Percentiles rank a stretch among this genome's conserved stretches.
Conservation (phyloP, 2,888 invertebrate genomes). For the Taenaris catops region DNA sequence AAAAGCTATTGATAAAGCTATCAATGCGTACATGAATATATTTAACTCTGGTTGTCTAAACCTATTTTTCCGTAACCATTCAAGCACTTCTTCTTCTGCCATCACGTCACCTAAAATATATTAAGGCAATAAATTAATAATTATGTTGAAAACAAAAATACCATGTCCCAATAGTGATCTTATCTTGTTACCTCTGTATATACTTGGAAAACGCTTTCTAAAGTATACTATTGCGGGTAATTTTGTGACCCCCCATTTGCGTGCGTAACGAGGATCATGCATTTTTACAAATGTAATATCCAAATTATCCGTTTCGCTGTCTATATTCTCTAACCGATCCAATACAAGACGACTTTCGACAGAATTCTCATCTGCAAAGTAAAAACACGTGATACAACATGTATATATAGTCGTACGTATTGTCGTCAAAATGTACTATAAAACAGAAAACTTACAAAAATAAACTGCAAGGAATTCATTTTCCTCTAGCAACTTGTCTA, state of each 20-base stretch:
- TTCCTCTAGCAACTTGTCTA: constrained; percentile 95
- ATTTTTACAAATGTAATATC: constrained; percentile 97
- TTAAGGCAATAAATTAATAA: too few species aligned
- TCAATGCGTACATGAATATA: constrained; percentile 95
- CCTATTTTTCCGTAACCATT: constrained; percentile 95
- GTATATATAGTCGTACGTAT: neutral
- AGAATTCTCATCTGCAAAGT: constrained; percentile 86
- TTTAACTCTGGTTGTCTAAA: constrained; percentile 96
- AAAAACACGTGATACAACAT: neutral
- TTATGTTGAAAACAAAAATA: too few species aligned
- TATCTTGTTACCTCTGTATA: constrained; percentile 95
- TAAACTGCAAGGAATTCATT: constrained; percentile 97
- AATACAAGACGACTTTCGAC: constrained; percentile 90
- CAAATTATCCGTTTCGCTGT: constrained; percentile 95
- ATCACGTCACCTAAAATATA: constrained; percentile 85
- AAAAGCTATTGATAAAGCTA: constrained; percentile 92
- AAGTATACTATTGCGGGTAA: constrained; percentile 95
- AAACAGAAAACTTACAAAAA: constrained; percentile 86
- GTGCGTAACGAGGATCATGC: constrained; percentile 93
- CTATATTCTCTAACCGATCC: constrained; percentile 94
- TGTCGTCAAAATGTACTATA: too few species aligned
- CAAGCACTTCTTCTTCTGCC: constrained; percentile 91
- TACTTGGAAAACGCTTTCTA: constrained; percentile 94
- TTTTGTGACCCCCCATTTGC: constrained; percentile 96
- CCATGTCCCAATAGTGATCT: too few species aligned